Evolutionary conservation across 1,140 invertebrate genomes (phyloP).

Genomic region (Caenorhabditis briggsae): DNA sequence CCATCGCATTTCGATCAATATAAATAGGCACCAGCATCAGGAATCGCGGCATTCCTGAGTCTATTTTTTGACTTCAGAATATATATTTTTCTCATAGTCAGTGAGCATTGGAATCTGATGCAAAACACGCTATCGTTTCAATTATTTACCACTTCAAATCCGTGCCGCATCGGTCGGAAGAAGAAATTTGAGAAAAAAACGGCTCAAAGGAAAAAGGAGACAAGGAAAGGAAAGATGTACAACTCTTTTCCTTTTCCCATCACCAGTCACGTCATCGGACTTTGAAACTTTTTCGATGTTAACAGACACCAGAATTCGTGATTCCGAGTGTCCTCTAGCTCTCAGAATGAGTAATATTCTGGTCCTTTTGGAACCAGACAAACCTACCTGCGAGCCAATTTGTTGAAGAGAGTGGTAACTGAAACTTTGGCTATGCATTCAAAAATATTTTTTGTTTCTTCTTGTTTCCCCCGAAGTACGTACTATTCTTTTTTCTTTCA

Average conservation of each 20-base stretch:
- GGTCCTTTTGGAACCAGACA: no score
- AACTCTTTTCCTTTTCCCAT: neutral
- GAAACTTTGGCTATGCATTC: slow-evolving; percentile 43
- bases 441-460: neutral
- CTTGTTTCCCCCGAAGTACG: neutral
- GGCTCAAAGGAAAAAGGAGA: slow-evolving; percentile 21
- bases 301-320: neutral
- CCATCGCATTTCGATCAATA: neutral
- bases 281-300: slow-evolving; percentile 17
- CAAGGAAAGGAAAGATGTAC: slow-evolving; percentile 37
- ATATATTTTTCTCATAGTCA: neutral
- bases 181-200: slow-evolving; percentile 48
- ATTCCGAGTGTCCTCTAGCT: neutral
- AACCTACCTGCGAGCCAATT: slow-evolving; percentile 26
- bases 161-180: slow-evolving; percentile 43
- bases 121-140: slow-evolving; percentile 53
- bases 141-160: slow-evolving; percentile 54
- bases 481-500: neutral
- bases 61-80: neutral
- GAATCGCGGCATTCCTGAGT: neutral
- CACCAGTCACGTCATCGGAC: slow-evolving; percentile 42
- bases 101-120: slow-evolving; percentile 18
- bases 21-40: neutral
- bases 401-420: slow-evolving; percentile 3
- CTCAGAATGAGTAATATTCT: slow-evolving; percentile 4